Conservation (phyloP, 2,113 vertebrate species). For the Hydrolagus affinis region DNA sequence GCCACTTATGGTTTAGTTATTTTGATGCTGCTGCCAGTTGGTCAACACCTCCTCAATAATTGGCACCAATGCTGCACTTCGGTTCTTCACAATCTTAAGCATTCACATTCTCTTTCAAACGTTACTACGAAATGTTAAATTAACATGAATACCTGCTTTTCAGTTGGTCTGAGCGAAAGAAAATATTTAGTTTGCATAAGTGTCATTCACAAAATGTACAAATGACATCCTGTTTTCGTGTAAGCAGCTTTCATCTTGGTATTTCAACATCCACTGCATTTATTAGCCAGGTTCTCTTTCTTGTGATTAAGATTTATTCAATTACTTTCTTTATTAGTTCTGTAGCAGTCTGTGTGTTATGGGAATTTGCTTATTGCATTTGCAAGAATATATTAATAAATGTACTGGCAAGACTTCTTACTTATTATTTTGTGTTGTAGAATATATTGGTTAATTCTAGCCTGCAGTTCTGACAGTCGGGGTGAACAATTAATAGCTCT, state of each 20-base stretch:
- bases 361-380: constrained; percentile 1
- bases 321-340: constrained; percentile 12
- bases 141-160: not conserved
- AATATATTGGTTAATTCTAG: constrained; percentile 13
- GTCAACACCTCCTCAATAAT: constrained; percentile 18
- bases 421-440: not conserved
- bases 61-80: not conserved
- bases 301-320: not conserved
- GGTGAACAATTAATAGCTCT: not conserved
- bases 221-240: not conserved
- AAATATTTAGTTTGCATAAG: not conserved
- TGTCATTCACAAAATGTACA: not conserved
- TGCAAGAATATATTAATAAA: not conserved
- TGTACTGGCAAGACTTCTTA: not conserved
- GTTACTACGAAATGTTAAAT: not conserved
- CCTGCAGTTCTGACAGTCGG: not conserved
- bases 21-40: not conserved
- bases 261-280: constrained; percentile 14
- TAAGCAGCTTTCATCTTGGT: constrained; percentile 4
- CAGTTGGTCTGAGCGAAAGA: not conserved
- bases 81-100: not conserved
- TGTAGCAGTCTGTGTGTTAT: not conserved
- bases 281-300: not conserved
- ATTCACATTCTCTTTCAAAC: not conserved
- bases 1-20: not conserved